Percentiles rank a stretch among this genome's conserved stretches.
phyloP scores from a whole-genome alignment of 2,888 invertebrate genomes.

The Nudaria mundana region DNA sequence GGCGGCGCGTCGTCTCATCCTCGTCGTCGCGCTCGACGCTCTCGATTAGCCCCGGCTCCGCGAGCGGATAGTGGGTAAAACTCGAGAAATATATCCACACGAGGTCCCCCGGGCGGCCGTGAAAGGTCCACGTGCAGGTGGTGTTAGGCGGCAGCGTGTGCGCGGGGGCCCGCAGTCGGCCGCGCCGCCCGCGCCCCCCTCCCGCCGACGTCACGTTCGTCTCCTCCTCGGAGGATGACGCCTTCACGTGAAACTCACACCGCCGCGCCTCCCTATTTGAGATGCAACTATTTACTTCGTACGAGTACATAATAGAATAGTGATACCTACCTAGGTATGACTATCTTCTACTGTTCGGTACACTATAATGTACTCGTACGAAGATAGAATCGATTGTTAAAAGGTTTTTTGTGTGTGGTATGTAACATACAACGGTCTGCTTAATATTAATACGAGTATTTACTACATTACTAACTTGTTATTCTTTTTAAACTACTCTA shows the following conservation, averaged over 20 bases:
- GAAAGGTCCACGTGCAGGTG: constrained; percentile 92
- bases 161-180: constrained; percentile 87
- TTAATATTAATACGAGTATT: too few relatives aligned
- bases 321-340: too few relatives aligned
- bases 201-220: constrained; percentile 64
- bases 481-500: too few relatives aligned
- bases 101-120: constrained; percentile 87
- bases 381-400: too few relatives aligned
- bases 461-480: too few relatives aligned
- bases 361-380: too few relatives aligned
- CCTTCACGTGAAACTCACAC: constrained; percentile 89
- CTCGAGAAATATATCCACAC: constrained; percentile 94
- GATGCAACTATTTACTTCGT: background rate
- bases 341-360: too few relatives aligned
- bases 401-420: too few relatives aligned
- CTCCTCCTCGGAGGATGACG: constrained; percentile 84
- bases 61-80: constrained; percentile 89
- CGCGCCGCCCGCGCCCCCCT: constrained; percentile 85
- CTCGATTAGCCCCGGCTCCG: constrained; percentile 74
- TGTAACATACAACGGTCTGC: too few relatives aligned
- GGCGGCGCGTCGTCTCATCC: constrained; percentile 15
- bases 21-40: constrained; percentile 77
- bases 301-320: too few relatives aligned
- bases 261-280: constrained; percentile 72
- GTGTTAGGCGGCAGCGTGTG: constrained; percentile 93